Evolutionary conservation across 2,113 vertebrate species (phyloP).

Genomic region (Sinocyclocheilus rhinocerous): DNA sequence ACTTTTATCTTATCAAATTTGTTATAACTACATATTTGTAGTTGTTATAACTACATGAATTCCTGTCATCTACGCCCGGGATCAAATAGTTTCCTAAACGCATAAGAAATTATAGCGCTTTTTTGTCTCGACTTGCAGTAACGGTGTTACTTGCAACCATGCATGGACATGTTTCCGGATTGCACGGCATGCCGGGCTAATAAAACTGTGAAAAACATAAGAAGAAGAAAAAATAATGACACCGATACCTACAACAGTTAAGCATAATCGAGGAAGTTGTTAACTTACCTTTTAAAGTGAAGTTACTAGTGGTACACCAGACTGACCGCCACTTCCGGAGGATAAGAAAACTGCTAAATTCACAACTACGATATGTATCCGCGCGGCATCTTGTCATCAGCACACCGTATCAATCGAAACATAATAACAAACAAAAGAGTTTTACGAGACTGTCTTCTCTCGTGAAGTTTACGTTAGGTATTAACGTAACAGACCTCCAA

Average conservation of each 20-base stretch:
- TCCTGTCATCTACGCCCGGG: not conserved
- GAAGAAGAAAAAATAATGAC: not conserved
- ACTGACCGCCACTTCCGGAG: conserved; percentile 33
- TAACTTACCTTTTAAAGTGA: conserved; percentile 27
- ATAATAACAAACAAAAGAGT: not conserved
- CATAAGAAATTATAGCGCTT: not conserved
- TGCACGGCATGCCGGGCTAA: not conserved
- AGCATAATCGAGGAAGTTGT: not conserved
- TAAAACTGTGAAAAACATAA: not conserved
- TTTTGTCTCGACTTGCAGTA: not conserved
- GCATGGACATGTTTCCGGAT: conserved; percentile 29
- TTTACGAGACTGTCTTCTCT: not conserved
- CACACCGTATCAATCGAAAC: not conserved
- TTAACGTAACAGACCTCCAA: not conserved
- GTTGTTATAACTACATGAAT: not conserved
- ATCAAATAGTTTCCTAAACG: conserved; percentile 13
- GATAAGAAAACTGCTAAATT: not conserved
- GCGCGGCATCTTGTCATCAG: not conserved
- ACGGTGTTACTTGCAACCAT: not conserved
- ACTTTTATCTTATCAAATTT: not conserved
- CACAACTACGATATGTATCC: conserved; percentile 22
- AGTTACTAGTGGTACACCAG: not conserved
- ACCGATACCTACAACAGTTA: not conserved
- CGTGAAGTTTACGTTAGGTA: not conserved
- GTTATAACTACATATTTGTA: too few species aligned